Evolutionary conservation across 53 echinoderm and acorn worm species (phyloP).

Genomic region (Arbacia lixula): DNA sequence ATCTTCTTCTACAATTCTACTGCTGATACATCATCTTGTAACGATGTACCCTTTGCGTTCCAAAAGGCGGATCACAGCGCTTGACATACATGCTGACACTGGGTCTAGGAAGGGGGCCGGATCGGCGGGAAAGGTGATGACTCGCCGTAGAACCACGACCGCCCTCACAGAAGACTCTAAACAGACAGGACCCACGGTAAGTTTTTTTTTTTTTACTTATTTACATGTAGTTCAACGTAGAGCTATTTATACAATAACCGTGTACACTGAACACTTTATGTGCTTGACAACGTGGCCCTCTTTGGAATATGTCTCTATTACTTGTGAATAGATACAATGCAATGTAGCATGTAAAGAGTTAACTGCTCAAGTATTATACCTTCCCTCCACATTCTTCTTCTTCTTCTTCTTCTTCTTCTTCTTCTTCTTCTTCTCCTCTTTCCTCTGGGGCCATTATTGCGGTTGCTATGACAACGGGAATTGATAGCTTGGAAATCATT

Average conservation of each 20-base stretch:
- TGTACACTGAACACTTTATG: too few species aligned
- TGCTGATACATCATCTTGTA: too few species aligned
- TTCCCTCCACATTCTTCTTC: neutral
- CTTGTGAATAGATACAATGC: too few species aligned
- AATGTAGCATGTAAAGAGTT: too few species aligned
- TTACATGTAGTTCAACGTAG: too few species aligned
- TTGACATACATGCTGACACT: constrained; percentile 20
- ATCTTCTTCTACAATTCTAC: neutral
- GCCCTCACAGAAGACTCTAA: constrained; percentile 51
- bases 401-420: neutral
- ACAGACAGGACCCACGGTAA: constrained; percentile 74
- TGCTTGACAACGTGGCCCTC: too few species aligned
- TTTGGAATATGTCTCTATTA: too few species aligned
- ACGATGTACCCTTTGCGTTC: neutral
- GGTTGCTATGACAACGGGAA: neutral
- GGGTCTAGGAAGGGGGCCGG: constrained; percentile 62
- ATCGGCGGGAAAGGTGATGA: constrained; percentile 65
- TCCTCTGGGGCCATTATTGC: too few species aligned
- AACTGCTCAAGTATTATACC: too few species aligned
- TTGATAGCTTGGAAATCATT: neutral
- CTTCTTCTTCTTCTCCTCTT: neutral
- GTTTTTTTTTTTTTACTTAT: too few species aligned
- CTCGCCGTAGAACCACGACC: constrained; percentile 46
- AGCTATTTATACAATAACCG: too few species aligned
- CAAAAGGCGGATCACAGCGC: constrained; percentile 7